Evolutionary conservation across 2,888 invertebrate genomes (phyloP), one percentile per base, ranked within the genome.

Genomic region (Dorcus parallelipipedus): DNA sequence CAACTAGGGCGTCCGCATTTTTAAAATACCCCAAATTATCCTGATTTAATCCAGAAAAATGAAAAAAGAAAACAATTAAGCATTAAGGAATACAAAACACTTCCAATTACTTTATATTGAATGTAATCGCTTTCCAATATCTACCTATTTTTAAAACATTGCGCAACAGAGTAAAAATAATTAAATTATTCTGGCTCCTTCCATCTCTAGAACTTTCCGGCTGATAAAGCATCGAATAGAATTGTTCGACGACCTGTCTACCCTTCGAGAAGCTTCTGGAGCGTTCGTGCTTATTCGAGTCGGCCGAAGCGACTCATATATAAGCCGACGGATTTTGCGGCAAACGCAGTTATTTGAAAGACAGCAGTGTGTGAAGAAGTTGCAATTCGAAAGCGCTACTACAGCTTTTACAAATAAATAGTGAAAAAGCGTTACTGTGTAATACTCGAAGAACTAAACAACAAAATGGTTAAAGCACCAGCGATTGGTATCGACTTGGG

Each of bases 401-500:
- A 4, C 26, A 33, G 7, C 26, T 33, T 33, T 33, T 33, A 38
- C 39, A 45, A 53, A 14, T 14, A 14, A 14, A 14, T 14, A 14
- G 38, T 20, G 23, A 54, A 54, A 20, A 14, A 51, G 1, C 23
- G 10, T 51, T 5, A 10, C 9, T 26, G 6, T 40, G 39, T 51
- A 17, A 47, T 45, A 26, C 20, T 10, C 38, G 17, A 52, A 33
- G 3, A 33, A 33, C 1, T 33, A 49, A 26, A 43, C n/a, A 52
- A 9, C 38, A 68, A 62, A 61, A 80, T 80, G 80, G 74, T 71
- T 23, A 80, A 78, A 72, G 73, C 79, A 71, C 82, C 86, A 70
- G 85, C 88, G 58, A 84, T 91, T 67, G 91, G 91, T 66, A 93
- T 93, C 75, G 93, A 94, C 79, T 82, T 93, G 69, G 93, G 93